Conservation (phyloP, 2,888 invertebrate genomes). For the Temnothorax rugatulus region DNA sequence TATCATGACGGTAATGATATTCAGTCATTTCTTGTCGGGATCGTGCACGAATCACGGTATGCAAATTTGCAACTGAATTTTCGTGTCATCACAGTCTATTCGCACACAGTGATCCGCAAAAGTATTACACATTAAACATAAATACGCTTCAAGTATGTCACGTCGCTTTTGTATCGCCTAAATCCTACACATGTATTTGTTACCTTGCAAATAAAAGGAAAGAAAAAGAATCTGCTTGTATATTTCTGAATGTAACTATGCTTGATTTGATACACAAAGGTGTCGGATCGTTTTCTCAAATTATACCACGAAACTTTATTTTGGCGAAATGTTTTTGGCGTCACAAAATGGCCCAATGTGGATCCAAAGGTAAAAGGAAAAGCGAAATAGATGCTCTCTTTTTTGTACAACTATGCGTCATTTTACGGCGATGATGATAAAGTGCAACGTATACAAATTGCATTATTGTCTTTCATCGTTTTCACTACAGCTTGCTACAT, state of each 20-base stretch:
- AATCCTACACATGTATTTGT: background rate
- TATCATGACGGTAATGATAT: constrained; percentile 66
- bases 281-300: background rate
- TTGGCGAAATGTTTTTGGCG: constrained; percentile 24
- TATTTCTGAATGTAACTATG: background rate
- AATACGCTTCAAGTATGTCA: background rate
- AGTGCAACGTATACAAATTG: constrained; percentile 78
- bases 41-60: constrained; percentile 50
- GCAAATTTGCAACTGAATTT: constrained; percentile 11
- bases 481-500: constrained; percentile 75
- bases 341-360: constrained; percentile 70
- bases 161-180: background rate
- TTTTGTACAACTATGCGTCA: constrained; percentile 72
- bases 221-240: background rate
- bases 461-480: constrained; percentile 77
- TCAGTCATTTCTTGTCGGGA: constrained; percentile 66
- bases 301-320: background rate
- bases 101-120: background rate
- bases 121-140: background rate
- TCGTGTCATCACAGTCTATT: background rate
- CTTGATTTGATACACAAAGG: constrained; percentile 23
- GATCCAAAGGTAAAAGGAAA: constrained; percentile 49
- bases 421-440: constrained; percentile 73
- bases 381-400: constrained; percentile 60
- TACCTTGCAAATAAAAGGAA: background rate